Base-by-base conservation (phyloP, 2,888 invertebrate species). In the Epistrophe grossulariae region DNA sequence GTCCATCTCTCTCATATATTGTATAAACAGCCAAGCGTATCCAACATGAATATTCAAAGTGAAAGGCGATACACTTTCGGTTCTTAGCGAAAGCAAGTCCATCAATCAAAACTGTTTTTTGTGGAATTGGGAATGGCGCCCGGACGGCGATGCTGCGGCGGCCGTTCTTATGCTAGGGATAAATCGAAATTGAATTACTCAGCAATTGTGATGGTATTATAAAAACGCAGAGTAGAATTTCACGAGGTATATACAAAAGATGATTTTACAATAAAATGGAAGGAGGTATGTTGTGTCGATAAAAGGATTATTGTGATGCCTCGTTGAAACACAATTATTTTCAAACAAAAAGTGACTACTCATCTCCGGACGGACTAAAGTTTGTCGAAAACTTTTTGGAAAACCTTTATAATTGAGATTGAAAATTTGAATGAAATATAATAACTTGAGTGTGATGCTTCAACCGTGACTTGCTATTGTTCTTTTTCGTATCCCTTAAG, bases 61-160 rank as follows among this genome's bases (percentile, higher is more conserved):
- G 77, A 85, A 85, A 85, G 81, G 85, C 82, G 78, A 85, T 81
- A 85, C 74, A 60, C 78, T 85, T 85, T 59, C 35, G 45, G 57
- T 71, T 24, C 68, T n/a, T n/a, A 43, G 28, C 59, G 71, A 50
- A 66, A 52, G 59, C 81, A 60, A 73, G 62, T 82, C 82, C 73
- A 85, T 85, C 82, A 85, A 85, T 85, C 82, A 82, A 28, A 81
- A 38, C 19, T 19, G 38, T 40, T 60, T 52, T n/a, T 52, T 79
- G 31, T 52, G 31, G 48, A 40, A 71, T 64, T 28, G 57, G 6
- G 31, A 4, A 1, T 7, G 24, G 52, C 52, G 19, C 19, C 24
- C 3, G 2, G 13, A 8, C 24, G 13, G 19, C 13, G n/a, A n/a
- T n/a, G n/a, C n/a, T n/a, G n/a, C n/a, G n/a, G 15, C 24, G 13